phyloP scores from a whole-genome alignment of 2,888 invertebrate genomes.

The Napeogenes inachia region DNA sequence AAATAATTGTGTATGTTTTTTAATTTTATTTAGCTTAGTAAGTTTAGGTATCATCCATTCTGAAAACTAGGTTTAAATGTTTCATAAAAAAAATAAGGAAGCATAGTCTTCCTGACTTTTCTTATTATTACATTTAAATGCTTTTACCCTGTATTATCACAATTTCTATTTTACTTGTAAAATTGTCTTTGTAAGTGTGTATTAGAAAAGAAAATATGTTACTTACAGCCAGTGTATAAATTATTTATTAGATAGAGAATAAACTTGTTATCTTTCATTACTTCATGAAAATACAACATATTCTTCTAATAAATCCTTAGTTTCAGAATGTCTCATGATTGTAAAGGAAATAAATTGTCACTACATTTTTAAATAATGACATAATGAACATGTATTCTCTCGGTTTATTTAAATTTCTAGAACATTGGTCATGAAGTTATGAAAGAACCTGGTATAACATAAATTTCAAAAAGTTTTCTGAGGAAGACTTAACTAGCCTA shows the following conservation, averaged over 20 bases:
- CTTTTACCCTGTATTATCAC: not conserved
- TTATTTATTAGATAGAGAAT: not conserved
- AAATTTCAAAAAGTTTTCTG: not conserved
- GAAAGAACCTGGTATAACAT: not conserved
- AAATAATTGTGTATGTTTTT: constrained; percentile 12
- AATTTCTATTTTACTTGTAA: not conserved
- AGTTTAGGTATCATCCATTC: constrained; percentile 2
- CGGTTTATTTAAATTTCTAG: too few species aligned
- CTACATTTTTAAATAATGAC: too few species aligned
- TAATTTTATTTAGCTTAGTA: constrained; percentile 6
- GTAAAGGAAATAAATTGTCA: too few species aligned
- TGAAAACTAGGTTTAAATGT: not conserved
- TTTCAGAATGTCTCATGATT: too few species aligned
- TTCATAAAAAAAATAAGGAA: not conserved
- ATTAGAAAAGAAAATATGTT: not conserved
- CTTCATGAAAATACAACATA: not conserved
- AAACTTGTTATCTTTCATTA: constrained; percentile 5
- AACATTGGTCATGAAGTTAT: not conserved
- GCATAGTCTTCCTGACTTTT: not conserved
- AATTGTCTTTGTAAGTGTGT: not conserved
- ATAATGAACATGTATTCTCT: too few species aligned
- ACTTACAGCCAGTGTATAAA: not conserved
- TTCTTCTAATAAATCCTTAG: too few species aligned
- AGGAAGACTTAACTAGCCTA: not conserved
- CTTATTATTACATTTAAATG: not conserved